Evolutionary conservation across 2,113 vertebrate genomes (phyloP).

Genomic region (Charina bottae): DNA sequence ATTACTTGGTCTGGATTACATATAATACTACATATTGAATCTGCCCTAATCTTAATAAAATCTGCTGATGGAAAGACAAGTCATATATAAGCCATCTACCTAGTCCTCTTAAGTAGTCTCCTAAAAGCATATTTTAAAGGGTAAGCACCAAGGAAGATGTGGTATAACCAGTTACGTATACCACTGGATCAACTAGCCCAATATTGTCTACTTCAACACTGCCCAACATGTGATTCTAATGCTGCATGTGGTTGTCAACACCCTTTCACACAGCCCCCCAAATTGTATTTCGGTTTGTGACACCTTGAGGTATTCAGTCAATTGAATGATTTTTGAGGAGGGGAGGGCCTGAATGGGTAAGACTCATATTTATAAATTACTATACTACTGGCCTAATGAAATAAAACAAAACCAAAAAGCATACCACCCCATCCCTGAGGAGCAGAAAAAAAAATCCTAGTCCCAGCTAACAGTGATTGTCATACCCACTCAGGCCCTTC

Average conservation of each 20-base stretch:
- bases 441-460: background rate
- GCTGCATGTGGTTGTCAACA: background rate
- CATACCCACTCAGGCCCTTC: background rate
- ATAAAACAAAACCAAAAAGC: background rate
- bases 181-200: background rate
- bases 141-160: background rate
- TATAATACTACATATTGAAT: background rate
- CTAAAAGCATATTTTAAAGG: background rate
- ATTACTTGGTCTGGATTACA: conserved; percentile 1
- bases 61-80: background rate
- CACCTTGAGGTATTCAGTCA: background rate
- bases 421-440: background rate
- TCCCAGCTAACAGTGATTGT: background rate
- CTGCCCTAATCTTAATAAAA: background rate
- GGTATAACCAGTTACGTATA: background rate
- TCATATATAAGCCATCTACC: background rate
- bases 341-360: background rate
- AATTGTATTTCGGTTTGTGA: background rate
- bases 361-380: background rate
- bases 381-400: background rate
- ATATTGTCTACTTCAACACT: background rate
- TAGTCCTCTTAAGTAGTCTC: background rate
- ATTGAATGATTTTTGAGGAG: background rate
- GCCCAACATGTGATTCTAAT: background rate
- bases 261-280: background rate